These are phyloP conservation scores for Anableps anableps DNA, from an alignment of 2,797 vertebrate species.

Conservation along the genomic window DNA sequence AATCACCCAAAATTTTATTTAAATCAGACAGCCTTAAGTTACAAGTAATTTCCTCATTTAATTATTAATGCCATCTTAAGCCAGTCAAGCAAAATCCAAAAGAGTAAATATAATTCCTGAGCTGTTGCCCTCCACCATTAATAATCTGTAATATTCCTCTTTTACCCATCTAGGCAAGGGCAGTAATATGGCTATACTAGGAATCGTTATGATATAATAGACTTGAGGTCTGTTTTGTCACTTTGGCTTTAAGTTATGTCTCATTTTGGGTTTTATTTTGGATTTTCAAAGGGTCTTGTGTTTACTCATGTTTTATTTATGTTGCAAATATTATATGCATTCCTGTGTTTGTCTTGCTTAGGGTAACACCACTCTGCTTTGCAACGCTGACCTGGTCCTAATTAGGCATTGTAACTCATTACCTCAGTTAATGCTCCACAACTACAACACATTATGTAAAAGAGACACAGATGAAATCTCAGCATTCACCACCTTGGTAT, in stretches of 20 bases:
- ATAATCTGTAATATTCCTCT: background rate
- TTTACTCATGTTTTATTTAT: background rate
- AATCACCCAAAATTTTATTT: background rate
- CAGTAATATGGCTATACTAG: background rate
- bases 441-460: background rate
- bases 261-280: background rate
- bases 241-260: background rate
- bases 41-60: background rate
- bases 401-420: background rate
- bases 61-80: background rate
- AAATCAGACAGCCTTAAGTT: background rate
- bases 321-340: background rate
- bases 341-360: background rate
- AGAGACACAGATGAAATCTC: background rate
- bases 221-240: background rate
- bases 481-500: background rate
- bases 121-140: background rate
- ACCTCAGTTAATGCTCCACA: background rate
- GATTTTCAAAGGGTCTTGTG: background rate
- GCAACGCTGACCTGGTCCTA: background rate
- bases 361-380: background rate
- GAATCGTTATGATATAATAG: background rate
- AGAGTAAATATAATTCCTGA: background rate
- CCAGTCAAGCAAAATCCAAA: background rate
- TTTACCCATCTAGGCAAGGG: background rate